Percentiles rank a stretch among this genome's conserved stretches.
These are phyloP conservation scores for Sipunculus nudus DNA, from an alignment of 2,888 invertebrate genomes.

Conservation along the genomic window DNA sequence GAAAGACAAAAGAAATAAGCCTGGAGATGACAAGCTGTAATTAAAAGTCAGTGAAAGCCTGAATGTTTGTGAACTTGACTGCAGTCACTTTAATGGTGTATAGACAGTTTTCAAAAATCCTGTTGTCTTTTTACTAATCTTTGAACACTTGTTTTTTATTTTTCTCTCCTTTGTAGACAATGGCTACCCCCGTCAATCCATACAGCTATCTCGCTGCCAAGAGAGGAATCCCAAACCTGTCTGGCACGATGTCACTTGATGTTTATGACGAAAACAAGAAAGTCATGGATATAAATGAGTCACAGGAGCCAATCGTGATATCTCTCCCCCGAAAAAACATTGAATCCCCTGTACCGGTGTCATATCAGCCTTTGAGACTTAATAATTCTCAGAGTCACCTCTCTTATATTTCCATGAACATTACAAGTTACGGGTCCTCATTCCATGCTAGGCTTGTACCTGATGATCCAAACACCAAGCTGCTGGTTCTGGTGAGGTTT, in stretches of 20 bases:
- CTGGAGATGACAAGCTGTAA: too few relatives aligned
- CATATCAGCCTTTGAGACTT: slow-evolving; percentile 30
- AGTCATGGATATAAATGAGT: slow-evolving; percentile 19
- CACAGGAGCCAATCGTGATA: slow-evolving; percentile 41
- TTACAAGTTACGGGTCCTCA: slow-evolving; percentile 9
- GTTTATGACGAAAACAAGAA: slow-evolving; percentile 26
- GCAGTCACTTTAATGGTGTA: too few relatives aligned
- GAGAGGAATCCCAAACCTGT: slow-evolving; percentile 15
- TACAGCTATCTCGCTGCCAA: slow-evolving; percentile 18
- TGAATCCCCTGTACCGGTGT: slow-evolving; percentile 11
- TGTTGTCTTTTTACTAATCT: too few relatives aligned
- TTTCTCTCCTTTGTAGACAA: slow-evolving; percentile 24
- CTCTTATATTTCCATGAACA: slow-evolving; percentile 21
- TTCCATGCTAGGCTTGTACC: slow-evolving; percentile 31
- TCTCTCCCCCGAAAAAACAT: slow-evolving; percentile 42
- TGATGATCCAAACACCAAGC: slow-evolving; percentile 28
- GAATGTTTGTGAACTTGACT: too few relatives aligned
- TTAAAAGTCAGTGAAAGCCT: too few relatives aligned
- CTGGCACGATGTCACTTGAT: slow-evolving; percentile 25
- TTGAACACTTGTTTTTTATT: too few relatives aligned
- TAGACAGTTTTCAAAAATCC: too few relatives aligned
- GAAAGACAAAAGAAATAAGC: too few relatives aligned
- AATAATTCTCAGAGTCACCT: slow-evolving; percentile 30
- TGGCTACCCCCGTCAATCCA: slow-evolving; percentile 30
- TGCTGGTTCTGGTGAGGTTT: slow-evolving; percentile 37